Base-by-base conservation (phyloP, 2,113 vertebrate species). In the Campylomormyrus numenius region DNA sequence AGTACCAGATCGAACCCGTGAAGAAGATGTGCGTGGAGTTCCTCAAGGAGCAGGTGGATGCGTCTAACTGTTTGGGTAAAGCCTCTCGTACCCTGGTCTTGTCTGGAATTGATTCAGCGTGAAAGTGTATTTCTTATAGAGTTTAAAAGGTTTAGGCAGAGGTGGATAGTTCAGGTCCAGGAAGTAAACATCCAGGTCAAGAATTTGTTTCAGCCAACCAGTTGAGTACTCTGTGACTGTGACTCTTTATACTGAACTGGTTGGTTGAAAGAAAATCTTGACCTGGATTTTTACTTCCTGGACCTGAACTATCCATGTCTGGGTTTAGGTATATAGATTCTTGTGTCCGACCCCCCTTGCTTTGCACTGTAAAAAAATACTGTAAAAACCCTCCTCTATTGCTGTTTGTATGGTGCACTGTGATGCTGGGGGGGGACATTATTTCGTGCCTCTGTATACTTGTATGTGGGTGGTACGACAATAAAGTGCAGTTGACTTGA, bases 1-100 rank as follows among this genome's bases (percentile, higher is more conserved):
- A 99, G 89, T 99, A 99, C 92, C 98, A 99, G 91, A 98, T 99
- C 92, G 98, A 99, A 91, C 98, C 98, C n/a, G 98, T 99, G 91
- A 99, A 99, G 95, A 98, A 97, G 95, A 98, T 99, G 98, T 99
- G 98, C 91, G 97, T 99, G 92, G 98, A 99, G 90, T 99, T 98
- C 92, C 96, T 99, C 58, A 99, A 98, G 95, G 98, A 98, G 91
- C 98, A 99, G 95, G 97, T 99, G 89, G 98, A 99, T 94, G 97
- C 98, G 91, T 98, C 98, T 90, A 99, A 99, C 93, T 99, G 98
- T 91, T 95, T 99, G 70, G 98, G 98, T 99, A 96, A 94, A 89
- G 35, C 24, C 83, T 8, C 10, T 39, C 74, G 31, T 13, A 35
- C 11, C 5, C 8, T 45, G 66, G 27, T 53, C 35, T 19, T 17